Evolutionary conservation across 1,140 invertebrate species (phyloP).

Genomic region (Orius insidiosus): DNA sequence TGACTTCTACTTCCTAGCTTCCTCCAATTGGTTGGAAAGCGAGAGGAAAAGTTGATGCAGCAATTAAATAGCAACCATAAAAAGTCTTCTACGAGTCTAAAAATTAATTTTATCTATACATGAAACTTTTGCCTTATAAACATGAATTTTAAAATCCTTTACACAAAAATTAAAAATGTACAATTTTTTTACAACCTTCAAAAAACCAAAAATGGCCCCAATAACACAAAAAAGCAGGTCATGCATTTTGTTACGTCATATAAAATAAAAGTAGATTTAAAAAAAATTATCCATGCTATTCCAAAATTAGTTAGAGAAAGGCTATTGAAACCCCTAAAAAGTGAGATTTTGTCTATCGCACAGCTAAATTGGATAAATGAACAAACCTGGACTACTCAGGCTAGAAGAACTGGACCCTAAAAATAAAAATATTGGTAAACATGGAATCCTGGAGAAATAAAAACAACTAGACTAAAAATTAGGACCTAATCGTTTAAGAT

Average conservation of each 20-base stretch:
- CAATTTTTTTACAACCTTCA: too few species aligned
- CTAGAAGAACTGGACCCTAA: slow-evolving; percentile 26
- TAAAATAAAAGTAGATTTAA: slow-evolving; percentile 2
- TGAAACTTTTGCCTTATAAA: too few species aligned
- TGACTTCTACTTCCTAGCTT: too few species aligned
- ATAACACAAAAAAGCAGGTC: not conserved
- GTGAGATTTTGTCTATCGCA: not conserved
- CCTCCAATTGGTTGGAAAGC: too few species aligned
- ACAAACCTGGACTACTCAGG: slow-evolving; percentile 25
- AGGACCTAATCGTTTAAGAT: too few species aligned
- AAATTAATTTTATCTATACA: too few species aligned
- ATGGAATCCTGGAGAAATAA: not conserved
- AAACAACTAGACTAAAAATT: too few species aligned
- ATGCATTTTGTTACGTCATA: not conserved
- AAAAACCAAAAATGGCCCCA: not conserved
- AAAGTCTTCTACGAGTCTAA: too few species aligned
- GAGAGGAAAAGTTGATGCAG: too few species aligned
- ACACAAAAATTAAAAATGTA: not conserved
- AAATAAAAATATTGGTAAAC: slow-evolving; percentile 16
- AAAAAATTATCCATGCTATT: not conserved
- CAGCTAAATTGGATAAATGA: not conserved
- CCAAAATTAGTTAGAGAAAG: not conserved
- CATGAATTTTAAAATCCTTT: not conserved
- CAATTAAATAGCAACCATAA: too few species aligned
- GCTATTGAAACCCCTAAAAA: slow-evolving; percentile 1